Evolutionary conservation across 2,888 invertebrate species (phyloP), one percentile per base, ranked within the genome.

Genomic region (Caenorhabditis sinica): DNA sequence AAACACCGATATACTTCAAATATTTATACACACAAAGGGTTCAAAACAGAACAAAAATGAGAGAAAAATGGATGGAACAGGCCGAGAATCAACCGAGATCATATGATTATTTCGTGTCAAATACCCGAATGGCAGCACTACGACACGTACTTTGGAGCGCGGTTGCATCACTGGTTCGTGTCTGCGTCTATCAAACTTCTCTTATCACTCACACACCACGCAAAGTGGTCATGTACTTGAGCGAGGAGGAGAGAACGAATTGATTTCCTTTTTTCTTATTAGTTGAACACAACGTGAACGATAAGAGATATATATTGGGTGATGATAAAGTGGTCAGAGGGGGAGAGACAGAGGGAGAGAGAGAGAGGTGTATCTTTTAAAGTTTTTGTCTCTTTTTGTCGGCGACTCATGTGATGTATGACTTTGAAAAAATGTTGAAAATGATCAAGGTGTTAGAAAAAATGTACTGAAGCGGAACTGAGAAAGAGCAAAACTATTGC

Each of bases 131-230:
- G 72, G 79, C 79, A 79, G 43, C 71, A 58, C 33, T 49, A 2
- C 30, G 80, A 73, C 68, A 53, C 71, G 75, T 75, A 82, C 82
- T 69, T 79, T 60, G 77, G 83, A 73, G 77, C 83, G 77, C 66
- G 43, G 25, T 82, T 82, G 82, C 75, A 82, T 71, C 76, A 68
- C 66, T 45, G 40, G 25, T 51, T 61, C 25, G 40, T 43, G 28
- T 68, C 51, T 58, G 36, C 20, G 23, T 25, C 45, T 81, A 36
- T 81, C 51, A 11, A 5, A 63, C 30, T 61, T 25, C 28, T 36
- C 43, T 49, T 61, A 36, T 77, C 60, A 33, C 60, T 51, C 60
- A 8, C 51, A 15, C 25, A 15, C 33, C 17, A 6, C 13, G 11
- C n/a, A 36, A 30, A 68, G 76, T 76, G 58, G 61, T 23, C n/a